Conservation (phyloP, 2,113 vertebrate genomes). For the Colossoma macropomum region DNA sequence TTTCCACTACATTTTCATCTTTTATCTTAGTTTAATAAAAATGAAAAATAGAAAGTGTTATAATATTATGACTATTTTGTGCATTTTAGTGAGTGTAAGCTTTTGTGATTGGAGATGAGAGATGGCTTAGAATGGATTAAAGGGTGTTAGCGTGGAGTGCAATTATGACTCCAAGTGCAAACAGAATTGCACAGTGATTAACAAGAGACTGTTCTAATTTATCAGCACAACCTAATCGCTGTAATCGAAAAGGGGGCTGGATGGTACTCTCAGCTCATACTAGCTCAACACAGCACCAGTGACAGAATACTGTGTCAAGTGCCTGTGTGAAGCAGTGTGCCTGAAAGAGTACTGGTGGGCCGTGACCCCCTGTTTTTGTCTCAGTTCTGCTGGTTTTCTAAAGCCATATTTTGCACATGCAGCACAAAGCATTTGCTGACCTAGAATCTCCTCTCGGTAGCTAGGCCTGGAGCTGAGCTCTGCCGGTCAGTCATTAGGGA, state of each 20-base stretch:
- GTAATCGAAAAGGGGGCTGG: slow-evolving; percentile 12
- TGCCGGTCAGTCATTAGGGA: slow-evolving; percentile 34
- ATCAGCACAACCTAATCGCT: slow-evolving; percentile 40
- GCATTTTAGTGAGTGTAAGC: background rate
- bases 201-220: slow-evolving; percentile 4
- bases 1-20: background rate
- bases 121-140: slow-evolving; percentile 22
- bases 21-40: background rate
- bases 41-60: background rate
- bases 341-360: background rate
- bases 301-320: background rate
- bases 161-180: slow-evolving; percentile 36
- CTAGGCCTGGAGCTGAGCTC: slow-evolving; percentile 40
- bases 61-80: background rate
- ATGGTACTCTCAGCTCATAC: slow-evolving; percentile 2
- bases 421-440: slow-evolving; percentile 55
- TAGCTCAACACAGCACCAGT: background rate
- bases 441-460: slow-evolving; percentile 50
- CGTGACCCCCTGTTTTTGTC: background rate
- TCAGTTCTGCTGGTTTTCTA: slow-evolving; percentile 17
- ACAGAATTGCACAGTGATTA: slow-evolving; percentile 30
- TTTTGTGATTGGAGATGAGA: background rate
- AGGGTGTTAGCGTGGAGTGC: slow-evolving; percentile 1
- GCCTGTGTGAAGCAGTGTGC: background rate
- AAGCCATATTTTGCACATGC: slow-evolving; percentile 41